Conservation (phyloP, 2,888 invertebrate species). For the Ennomos fuscantarius region DNA sequence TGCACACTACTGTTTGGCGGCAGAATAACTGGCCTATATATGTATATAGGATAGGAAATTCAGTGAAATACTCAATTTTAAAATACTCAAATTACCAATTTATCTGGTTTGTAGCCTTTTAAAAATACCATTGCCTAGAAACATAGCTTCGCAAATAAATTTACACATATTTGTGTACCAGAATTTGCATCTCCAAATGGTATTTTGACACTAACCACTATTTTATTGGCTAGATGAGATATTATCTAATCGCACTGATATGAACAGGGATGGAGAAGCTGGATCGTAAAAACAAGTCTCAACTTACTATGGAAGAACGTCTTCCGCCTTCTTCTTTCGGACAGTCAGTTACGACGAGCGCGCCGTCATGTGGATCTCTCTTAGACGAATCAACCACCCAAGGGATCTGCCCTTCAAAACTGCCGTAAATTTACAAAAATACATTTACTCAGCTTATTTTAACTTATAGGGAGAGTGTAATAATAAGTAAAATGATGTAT, state of each 20-base stretch:
- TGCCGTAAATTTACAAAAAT: conserved; percentile 41
- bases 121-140: no score
- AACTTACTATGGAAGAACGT: conserved; percentile 68
- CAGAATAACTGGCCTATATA: no score
- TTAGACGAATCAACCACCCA: conserved; percentile 51
- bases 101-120: no score
- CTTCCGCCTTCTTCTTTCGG: conserved; percentile 75
- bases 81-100: no score
- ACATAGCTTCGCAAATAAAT: no score
- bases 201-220: background rate
- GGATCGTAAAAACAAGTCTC: conserved; percentile 65
- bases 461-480: background rate
- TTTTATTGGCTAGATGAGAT: conserved; percentile 9
- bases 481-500: no score
- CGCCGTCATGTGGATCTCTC: conserved; percentile 59
- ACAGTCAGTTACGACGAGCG: conserved; percentile 76
- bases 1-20: no score
- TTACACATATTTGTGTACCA: no score
- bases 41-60: no score
- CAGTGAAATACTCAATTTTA: no score
- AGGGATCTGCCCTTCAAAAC: conserved; percentile 42
- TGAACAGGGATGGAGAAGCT: conserved; percentile 76
- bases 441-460: conserved; percentile 12
- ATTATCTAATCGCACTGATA: conserved; percentile 67
- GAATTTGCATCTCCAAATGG: no score